Evolutionary conservation across 2,797 vertebrate genomes (phyloP).

Genomic region (Cossypha caffra): DNA sequence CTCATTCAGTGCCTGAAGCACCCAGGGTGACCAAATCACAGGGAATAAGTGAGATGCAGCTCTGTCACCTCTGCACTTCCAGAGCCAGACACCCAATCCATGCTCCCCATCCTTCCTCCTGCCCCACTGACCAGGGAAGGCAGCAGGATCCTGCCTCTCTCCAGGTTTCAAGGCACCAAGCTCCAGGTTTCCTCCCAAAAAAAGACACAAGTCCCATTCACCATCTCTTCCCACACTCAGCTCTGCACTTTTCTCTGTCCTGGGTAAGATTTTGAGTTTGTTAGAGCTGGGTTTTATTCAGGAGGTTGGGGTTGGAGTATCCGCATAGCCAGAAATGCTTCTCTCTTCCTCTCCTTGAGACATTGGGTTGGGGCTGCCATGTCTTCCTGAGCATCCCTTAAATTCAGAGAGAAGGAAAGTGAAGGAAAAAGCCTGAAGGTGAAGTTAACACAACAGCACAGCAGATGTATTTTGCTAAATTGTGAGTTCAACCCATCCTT

Average conservation of each 20-base stretch:
- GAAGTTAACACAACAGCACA: not conserved
- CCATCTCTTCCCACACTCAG: not conserved
- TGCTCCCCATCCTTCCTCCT: not conserved
- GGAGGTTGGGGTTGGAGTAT: not conserved
- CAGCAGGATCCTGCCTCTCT: not conserved
- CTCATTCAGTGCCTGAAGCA: not conserved
- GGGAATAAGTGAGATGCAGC: rapidly evolving
- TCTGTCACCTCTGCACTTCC: not conserved
- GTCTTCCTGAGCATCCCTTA: not conserved
- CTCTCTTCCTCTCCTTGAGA: not conserved
- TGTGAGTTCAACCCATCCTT: not conserved
- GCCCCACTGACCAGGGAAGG: not conserved
- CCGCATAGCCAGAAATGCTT: not conserved
- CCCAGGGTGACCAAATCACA: not conserved
- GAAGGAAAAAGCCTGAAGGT: not conserved
- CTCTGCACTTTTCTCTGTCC: not conserved
- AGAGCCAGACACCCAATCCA: not conserved
- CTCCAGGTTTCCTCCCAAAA: not conserved
- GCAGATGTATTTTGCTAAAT: not conserved
- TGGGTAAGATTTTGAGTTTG: not conserved
- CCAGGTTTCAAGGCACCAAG: not conserved
- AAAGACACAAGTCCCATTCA: not conserved
- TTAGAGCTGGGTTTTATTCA: not conserved
- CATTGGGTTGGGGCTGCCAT: rapidly evolving
- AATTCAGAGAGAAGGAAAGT: not conserved